Base-by-base conservation (phyloP, 2,113 vertebrate genomes). In the Tichodroma muraria region DNA sequence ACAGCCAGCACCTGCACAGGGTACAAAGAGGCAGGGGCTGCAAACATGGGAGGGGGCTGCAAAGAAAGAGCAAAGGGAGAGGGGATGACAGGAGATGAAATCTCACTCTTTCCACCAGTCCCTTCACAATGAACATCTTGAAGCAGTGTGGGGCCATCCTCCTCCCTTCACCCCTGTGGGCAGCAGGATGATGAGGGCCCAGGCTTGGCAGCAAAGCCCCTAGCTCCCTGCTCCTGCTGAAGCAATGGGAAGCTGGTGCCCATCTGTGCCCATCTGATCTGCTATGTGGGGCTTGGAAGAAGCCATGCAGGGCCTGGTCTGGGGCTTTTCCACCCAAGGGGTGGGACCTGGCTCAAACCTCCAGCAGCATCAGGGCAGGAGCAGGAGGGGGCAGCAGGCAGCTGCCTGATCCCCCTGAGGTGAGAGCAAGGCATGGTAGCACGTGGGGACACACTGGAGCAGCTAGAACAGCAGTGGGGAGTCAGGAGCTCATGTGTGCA, bases 261-360 rank as follows among this genome's bases (percentile, higher is more conserved):
- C 53, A 19, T 15, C 53, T 4, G 15, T 37, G 44, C 30, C 38
- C 53, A 16, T 15, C 53, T 4, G 3, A 66, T 47, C 65, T 7
- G 8, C 79, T 33, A 0, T 1, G 10, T 15, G 31, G 52, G 40
- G 24, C 27, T 57, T 50, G 45, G 59, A 82, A 80, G 30, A 49
- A 85, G 50, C 28, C 31, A 69, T 12, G 6, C 0, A 1, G 37
- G 40, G 37, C 17, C 24, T 0, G 0, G 4, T 40, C 44, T 37
- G 60, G 49, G 15, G 1, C 9, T 78, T 88, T 57, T 27, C 33
- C 45, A 69, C 23, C 31, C 13, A 12, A n/a, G 14, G 11, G 8
- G 7, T 23, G 6, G 10, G 10, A 81, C 15, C 30, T 61, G 37
- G 44, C 38, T 85, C 49, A 63, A 50, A 38, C 14, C 3, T 47